Evolutionary conservation across 2,888 invertebrate genomes (phyloP).

Genomic region (Drosophila testacea): DNA sequence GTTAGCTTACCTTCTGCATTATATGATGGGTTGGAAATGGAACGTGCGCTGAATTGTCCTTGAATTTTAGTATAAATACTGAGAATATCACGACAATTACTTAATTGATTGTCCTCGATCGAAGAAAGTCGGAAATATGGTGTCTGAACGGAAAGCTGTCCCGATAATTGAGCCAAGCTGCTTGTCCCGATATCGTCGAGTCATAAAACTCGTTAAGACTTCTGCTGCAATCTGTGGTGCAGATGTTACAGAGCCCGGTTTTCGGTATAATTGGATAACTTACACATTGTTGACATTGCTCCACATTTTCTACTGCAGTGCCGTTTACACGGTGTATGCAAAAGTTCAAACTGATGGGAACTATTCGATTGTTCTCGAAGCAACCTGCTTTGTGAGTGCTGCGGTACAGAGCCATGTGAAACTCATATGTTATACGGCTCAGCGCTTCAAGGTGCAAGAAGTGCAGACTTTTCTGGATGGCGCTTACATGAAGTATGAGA

Average conservation of each 20-base stretch:
- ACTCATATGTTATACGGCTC: slow-evolving; percentile 2
- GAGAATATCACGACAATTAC: neutral
- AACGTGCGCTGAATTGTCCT: neutral
- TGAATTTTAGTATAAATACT: slow-evolving; percentile 18
- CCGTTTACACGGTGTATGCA: slow-evolving; percentile 55
- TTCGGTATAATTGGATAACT: slow-evolving; percentile 24
- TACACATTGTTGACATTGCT: slow-evolving; percentile 13
- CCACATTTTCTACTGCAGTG: slow-evolving; percentile 25
- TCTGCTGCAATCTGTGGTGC: slow-evolving; percentile 28
- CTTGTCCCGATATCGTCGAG: slow-evolving; percentile 9
- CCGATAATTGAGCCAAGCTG: neutral
- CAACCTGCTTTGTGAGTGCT: slow-evolving; percentile 42
- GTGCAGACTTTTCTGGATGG: slow-evolving; percentile 15
- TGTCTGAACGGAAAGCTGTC: neutral
- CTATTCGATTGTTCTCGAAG: slow-evolving; percentile 47
- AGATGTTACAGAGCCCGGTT: slow-evolving; percentile 35
- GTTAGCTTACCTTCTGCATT: neutral
- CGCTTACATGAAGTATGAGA: slow-evolving; percentile 48
- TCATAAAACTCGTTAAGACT: slow-evolving; percentile 1
- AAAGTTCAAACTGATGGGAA: slow-evolving; percentile 33
- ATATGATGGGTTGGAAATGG: neutral
- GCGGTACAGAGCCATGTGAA: slow-evolving; percentile 27
- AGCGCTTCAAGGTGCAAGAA: slow-evolving; percentile 4
- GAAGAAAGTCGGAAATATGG: neutral
- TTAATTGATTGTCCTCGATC: neutral